phyloP scores from a whole-genome alignment of 2,113 vertebrate genomes.

The Nanorana parkeri region DNA sequence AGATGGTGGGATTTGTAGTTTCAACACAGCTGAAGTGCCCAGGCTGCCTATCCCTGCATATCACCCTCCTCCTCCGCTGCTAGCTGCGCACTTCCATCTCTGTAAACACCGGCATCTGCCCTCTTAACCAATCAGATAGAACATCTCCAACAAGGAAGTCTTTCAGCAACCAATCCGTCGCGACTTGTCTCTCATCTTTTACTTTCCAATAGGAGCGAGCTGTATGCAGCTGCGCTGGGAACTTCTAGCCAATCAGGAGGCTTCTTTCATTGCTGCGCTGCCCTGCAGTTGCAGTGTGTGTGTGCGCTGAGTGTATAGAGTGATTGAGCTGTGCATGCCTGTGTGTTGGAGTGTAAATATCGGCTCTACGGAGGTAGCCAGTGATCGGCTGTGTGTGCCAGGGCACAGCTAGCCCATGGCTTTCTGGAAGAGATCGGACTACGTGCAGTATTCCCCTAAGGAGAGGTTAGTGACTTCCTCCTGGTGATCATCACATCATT shows the following conservation, averaged over 20 bases:
- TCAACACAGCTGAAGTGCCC: no score
- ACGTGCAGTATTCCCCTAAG: constrained; percentile 59
- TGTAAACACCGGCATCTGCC: background rate
- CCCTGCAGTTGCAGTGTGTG: background rate
- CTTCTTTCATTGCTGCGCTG: background rate
- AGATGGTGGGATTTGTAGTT: no score
- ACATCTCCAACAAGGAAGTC: constrained; percentile 16
- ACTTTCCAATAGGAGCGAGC: background rate
- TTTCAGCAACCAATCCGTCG: background rate
- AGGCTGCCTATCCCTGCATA: no score
- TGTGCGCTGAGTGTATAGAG: background rate
- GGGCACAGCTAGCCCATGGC: constrained; percentile 64
- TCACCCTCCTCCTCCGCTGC: background rate
- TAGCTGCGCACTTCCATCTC: background rate
- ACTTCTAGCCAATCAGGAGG: constrained; percentile 39
- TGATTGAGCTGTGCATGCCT: no score
- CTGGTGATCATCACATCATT: background rate
- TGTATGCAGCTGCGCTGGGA: background rate
- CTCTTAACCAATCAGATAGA: background rate
- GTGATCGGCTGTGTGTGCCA: background rate
- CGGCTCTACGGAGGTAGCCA: background rate
- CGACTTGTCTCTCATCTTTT: background rate
- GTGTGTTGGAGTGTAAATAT: no score
- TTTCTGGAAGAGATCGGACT: constrained; percentile 66
- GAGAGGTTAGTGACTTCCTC: constrained; percentile 66